Evolutionary conservation across 92 coral and sea anemone genomes (phyloP).

Genomic region (Siderastrea radians): DNA sequence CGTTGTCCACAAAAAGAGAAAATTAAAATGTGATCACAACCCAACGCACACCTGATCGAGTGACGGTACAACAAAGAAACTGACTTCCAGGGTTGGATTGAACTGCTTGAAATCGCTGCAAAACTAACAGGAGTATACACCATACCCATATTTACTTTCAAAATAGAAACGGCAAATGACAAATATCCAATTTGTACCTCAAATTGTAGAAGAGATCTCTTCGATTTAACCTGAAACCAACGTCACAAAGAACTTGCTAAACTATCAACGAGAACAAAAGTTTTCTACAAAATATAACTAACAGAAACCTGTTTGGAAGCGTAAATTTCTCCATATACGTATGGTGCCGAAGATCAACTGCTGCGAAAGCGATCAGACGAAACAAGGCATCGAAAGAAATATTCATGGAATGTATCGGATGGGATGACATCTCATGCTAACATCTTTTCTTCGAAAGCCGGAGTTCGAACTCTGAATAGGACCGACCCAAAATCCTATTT

Average conservation of each 20-base stretch:
- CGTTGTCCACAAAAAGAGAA: too few relatives aligned
- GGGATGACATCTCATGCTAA: background rate
- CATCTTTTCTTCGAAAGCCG: background rate
- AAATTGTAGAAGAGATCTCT: background rate
- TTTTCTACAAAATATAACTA: background rate
- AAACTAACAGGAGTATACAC: background rate
- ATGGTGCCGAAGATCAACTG: too few relatives aligned
- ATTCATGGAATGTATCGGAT: background rate
- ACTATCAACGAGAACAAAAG: background rate
- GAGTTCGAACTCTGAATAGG: background rate
- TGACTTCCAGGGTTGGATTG: background rate
- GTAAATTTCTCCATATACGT: too few relatives aligned
- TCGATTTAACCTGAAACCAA: background rate
- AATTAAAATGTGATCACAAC: too few relatives aligned
- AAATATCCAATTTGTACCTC: background rate
- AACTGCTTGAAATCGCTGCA: background rate
- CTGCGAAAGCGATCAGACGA: background rate
- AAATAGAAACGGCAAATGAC: background rate
- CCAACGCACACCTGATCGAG: background rate
- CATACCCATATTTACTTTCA: background rate
- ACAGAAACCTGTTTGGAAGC: background rate
- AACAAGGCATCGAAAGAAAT: background rate
- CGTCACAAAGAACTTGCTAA: background rate
- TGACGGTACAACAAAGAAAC: background rate
- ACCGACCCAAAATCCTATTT: background rate